Conservation (phyloP, 1,140 invertebrate species). For the Aphelenchoides besseyi region DNA sequence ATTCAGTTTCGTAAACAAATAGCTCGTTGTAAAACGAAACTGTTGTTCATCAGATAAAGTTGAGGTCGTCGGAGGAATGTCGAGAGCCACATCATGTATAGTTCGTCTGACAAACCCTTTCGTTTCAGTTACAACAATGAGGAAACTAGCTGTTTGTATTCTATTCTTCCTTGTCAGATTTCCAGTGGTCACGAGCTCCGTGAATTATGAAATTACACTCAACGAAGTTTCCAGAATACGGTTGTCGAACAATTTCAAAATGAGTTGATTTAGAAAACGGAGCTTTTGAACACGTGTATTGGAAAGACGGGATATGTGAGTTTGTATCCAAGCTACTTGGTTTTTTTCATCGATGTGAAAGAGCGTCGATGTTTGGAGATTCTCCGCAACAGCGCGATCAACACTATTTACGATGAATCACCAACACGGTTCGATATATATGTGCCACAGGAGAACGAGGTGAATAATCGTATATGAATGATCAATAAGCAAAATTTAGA, state of each 20-base stretch:
- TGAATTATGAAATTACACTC: not conserved
- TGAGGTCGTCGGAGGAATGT: too few species aligned
- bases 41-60: too few species aligned
- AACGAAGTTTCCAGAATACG: too few species aligned
- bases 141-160: not conserved
- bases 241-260: too few species aligned
- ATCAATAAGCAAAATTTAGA: too few species aligned
- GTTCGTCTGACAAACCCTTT: too few species aligned
- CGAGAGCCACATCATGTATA: too few species aligned
- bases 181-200: not conserved
- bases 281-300: not conserved
- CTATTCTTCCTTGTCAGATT: not conserved
- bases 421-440: not conserved
- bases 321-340: not conserved
- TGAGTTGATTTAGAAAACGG: not conserved
- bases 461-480: not conserved
- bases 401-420: not conserved
- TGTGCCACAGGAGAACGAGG: not conserved
- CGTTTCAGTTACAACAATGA: not conserved
- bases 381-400: not conserved
- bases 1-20: too few species aligned
- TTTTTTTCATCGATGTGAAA: not conserved
- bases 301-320: not conserved
- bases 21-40: too few species aligned
- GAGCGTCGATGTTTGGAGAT: not conserved